These are phyloP conservation scores for Brenthis ino DNA, from an alignment of 2,888 invertebrate genomes.

Conservation along the genomic window DNA sequence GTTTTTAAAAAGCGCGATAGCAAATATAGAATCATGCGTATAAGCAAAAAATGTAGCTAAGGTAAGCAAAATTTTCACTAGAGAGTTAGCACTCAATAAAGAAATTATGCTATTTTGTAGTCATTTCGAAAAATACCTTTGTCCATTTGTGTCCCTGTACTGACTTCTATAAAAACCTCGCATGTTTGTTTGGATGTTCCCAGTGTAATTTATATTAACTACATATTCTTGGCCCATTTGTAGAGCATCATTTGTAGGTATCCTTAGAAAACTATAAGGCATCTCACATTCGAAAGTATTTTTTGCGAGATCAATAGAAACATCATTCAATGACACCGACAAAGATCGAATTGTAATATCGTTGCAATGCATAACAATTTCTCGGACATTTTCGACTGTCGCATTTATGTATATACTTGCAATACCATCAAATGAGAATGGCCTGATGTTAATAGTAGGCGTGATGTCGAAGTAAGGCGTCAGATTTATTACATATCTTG, in stretches of 20 bases:
- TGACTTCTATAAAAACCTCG: conserved; percentile 92
- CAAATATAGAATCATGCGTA: too few species aligned
- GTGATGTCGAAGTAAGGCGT: conserved; percentile 70
- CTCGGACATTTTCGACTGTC: conserved; percentile 44
- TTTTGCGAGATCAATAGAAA: conserved; percentile 44
- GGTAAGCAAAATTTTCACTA: too few species aligned
- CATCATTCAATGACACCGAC: conserved; percentile 54
- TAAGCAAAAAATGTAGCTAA: too few species aligned
- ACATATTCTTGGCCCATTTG: conserved; percentile 73
- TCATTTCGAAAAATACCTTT: conserved; percentile 59
- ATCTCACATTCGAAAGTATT: conserved; percentile 53
- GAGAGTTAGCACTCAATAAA: too few species aligned
- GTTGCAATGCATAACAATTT: conserved; percentile 70
- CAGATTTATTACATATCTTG: conserved; percentile 77
- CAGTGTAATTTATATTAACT: conserved; percentile 85
- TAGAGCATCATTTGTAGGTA: conserved; percentile 48
- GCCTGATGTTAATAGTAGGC: conserved; percentile 41
- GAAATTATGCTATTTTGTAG: too few species aligned
- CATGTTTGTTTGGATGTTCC: conserved; percentile 86
- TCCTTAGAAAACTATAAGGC: conserved; percentile 58
- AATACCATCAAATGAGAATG: conserved; percentile 71
- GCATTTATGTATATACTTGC: conserved; percentile 60
- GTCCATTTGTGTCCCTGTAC: conserved; percentile 83
- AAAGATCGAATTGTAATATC: conserved; percentile 61
- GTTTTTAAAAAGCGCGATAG: too few species aligned